Base-by-base conservation (phyloP, 1,140 invertebrate genomes). In the Pristionchus pacificus region DNA sequence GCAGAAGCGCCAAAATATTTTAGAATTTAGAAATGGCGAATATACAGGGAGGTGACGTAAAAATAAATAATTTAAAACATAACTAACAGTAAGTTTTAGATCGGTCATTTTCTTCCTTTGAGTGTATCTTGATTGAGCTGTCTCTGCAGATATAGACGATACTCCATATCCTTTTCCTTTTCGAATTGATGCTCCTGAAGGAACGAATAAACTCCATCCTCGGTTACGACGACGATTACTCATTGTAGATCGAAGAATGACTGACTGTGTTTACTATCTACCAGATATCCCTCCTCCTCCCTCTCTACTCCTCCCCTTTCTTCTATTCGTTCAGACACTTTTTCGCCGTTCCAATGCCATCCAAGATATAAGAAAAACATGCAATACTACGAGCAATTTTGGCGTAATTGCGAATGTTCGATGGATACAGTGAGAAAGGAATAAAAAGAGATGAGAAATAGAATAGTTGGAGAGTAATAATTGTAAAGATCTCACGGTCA, bases 91-190 rank as follows among this genome's bases (percentile, higher is more conserved):
- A n/a, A 81, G 32, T 58, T 79, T 68, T 1, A 71, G 71, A 28
- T 79, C 68, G 19, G 63, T 27, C 1, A 79, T 59, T 27, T 32
- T 32, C 55, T 61, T 61, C 2, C 78, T 15, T 33, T n/a, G 32
- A 38, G 65, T 75, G 60, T 60, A 81, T 25, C 72, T 33, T 30
- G 76, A 29, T 19, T 77, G 77, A n/a, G 69, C 67, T 2, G 65
- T 73, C 60, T 78, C 69, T 2, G 67, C 58, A 59, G 70, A 65
- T n/a, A 15, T 31, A 58, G 67, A n/a, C 30, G 75, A 59, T 31
- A 77, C 71, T 2, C 77, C 77, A 71, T 77, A 77, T n/a, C 77
- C 77, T 59, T 77, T 77, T n/a, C 72, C 68, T 30, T 71, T 60
- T 10, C 65, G 38, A 15, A 64, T 58, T 28, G 10, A 28, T 27